phyloP scores from a whole-genome alignment of 2,888 invertebrate genomes.

The Coenonympha glycerion region DNA sequence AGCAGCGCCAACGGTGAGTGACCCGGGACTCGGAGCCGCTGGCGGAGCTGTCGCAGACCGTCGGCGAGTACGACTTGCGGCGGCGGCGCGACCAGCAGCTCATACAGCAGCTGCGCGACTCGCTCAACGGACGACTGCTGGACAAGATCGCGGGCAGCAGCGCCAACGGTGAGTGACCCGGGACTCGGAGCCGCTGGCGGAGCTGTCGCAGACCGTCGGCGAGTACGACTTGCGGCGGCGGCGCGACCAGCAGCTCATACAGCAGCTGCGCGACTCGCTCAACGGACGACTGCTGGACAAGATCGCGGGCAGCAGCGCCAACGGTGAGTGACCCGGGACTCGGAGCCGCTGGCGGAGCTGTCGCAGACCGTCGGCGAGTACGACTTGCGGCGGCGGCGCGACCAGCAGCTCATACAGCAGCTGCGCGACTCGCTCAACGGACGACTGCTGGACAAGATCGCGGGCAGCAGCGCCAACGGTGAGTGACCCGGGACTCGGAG shows the following conservation, averaged over 20 bases:
- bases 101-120: slow-evolving; percentile 80
- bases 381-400: slow-evolving; percentile 81
- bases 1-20: slow-evolving; percentile 25
- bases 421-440: slow-evolving; percentile 72
- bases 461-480: slow-evolving; percentile 23
- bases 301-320: slow-evolving; percentile 33
- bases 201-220: slow-evolving; percentile 86
- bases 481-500: slow-evolving; percentile 74
- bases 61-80: slow-evolving; percentile 84
- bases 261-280: slow-evolving; percentile 76
- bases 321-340: slow-evolving; percentile 25
- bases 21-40: no score
- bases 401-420: slow-evolving; percentile 83
- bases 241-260: slow-evolving; percentile 83
- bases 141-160: slow-evolving; percentile 40
- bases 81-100: slow-evolving; percentile 82
- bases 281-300: slow-evolving; percentile 51
- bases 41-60: slow-evolving; percentile 85
- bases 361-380: slow-evolving; percentile 86
- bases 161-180: slow-evolving; percentile 23
- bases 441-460: slow-evolving; percentile 46
- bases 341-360: slow-evolving; percentile 86
- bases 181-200: no score
- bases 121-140: slow-evolving; percentile 51
- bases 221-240: slow-evolving; percentile 83